A percentile compares a stretch with the other conserved stretches of the same genome.
These are phyloP conservation scores for Trichopria drosophilae DNA, from an alignment of 2,888 invertebrate genomes.

Conservation along the genomic window DNA sequence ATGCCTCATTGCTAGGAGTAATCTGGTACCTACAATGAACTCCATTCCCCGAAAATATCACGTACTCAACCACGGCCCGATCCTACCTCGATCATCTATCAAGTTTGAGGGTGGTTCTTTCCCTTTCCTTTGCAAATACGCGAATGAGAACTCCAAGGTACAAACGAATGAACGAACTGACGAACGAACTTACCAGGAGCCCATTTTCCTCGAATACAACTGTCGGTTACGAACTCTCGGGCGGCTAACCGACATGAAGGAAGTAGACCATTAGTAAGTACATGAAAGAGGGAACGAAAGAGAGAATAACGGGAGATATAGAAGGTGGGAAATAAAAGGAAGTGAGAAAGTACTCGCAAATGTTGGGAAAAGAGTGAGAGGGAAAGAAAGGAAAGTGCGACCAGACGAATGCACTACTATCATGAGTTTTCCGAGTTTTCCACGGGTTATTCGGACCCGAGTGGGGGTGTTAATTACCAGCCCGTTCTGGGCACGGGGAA, in stretches of 20 bases:
- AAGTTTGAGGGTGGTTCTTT: slow-evolving; percentile 9
- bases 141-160: slow-evolving; percentile 9
- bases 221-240: slow-evolving; percentile 43
- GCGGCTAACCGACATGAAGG: slow-evolving; percentile 36
- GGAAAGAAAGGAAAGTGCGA: slow-evolving; percentile 27
- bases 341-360: slow-evolving; percentile 27
- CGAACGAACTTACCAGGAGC: slow-evolving; percentile 37
- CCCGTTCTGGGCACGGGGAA: slow-evolving; percentile 42
- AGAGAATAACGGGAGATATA: slow-evolving; percentile 16
- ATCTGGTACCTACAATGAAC: slow-evolving; percentile 45
- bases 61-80: slow-evolving; percentile 17
- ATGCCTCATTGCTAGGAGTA: slow-evolving; percentile 39
- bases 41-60: slow-evolving; percentile 33
- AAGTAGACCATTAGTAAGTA: slow-evolving; percentile 15
- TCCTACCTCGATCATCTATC: slow-evolving; percentile 13
- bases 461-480: slow-evolving; percentile 55
- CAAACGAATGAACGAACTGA: slow-evolving; percentile 22
- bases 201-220: slow-evolving; percentile 46
- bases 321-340: slow-evolving; percentile 18
- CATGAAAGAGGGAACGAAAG: slow-evolving; percentile 13
- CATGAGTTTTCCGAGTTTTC: slow-evolving; percentile 53
- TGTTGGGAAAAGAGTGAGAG: slow-evolving; percentile 20
- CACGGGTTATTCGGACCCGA: slow-evolving; percentile 44
- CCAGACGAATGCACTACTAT: slow-evolving; percentile 35
- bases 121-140: slow-evolving; percentile 26